Conservation (phyloP, 2,797 vertebrate genomes). For the Hylomyscus alleni region DNA sequence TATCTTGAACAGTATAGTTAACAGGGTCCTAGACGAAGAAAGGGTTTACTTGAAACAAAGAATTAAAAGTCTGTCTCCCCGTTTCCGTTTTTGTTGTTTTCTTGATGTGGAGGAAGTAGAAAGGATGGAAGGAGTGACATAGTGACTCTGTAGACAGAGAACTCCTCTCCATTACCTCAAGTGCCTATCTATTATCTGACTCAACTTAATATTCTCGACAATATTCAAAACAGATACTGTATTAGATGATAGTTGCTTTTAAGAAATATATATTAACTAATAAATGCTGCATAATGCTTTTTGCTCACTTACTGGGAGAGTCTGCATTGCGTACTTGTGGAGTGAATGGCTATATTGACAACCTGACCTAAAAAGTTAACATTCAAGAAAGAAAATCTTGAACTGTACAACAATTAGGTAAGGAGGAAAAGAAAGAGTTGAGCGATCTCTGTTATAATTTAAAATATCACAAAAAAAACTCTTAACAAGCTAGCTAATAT, state of each 20-base stretch:
- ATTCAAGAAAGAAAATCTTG: slow-evolving; percentile 24
- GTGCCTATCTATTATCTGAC: background rate
- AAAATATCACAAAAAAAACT: slow-evolving; percentile 42
- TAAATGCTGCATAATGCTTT: background rate
- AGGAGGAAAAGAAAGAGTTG: background rate
- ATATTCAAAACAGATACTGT: slow-evolving; percentile 21
- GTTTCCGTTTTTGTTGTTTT: background rate
- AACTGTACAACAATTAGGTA: slow-evolving; percentile 9
- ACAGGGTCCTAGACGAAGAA: background rate
- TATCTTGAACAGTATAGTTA: slow-evolving; percentile 57
- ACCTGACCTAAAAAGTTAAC: background rate
- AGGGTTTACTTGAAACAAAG: background rate
- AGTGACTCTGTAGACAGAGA: background rate
- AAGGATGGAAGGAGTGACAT: background rate
- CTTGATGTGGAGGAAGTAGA: background rate
- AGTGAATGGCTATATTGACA: background rate
- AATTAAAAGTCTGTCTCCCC: background rate
- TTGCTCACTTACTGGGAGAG: background rate
- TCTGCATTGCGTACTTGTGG: background rate
- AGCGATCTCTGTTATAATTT: slow-evolving; percentile 27
- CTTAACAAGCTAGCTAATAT: background rate
- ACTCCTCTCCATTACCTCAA: background rate
- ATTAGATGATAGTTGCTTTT: slow-evolving; percentile 41
- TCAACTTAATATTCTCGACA: background rate
- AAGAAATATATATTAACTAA: slow-evolving; percentile 47